These are phyloP conservation scores for Saimiri boliviensis DNA, from an alignment of 2,113 vertebrate genomes.

Conservation along the genomic window DNA sequence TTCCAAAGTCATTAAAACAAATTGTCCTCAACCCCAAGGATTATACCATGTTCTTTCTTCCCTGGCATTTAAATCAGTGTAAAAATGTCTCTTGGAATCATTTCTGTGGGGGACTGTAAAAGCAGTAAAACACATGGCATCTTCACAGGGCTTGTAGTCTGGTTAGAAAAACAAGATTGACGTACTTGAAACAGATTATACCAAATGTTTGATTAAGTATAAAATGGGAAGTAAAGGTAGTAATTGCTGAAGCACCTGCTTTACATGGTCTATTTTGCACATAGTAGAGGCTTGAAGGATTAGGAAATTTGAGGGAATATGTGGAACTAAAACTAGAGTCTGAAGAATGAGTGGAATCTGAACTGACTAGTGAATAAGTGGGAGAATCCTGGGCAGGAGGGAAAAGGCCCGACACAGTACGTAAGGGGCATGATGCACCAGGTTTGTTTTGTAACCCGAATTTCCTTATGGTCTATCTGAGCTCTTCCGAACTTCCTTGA, in stretches of 20 bases:
- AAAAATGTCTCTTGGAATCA: conserved; percentile 60
- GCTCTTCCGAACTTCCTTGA: background rate
- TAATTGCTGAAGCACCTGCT: background rate
- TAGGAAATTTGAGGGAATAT: background rate
- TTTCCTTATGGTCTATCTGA: conserved; percentile 6
- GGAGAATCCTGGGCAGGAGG: background rate
- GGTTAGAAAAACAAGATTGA: background rate
- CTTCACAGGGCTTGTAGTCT: conserved; percentile 5
- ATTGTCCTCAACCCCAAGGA: background rate
- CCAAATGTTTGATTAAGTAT: background rate
- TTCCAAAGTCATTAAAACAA: conserved; percentile 55
- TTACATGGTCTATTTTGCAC: background rate
- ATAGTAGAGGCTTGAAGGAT: background rate
- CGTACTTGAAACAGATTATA: background rate
- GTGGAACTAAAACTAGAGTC: background rate
- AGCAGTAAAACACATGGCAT: background rate
- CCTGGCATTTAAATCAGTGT: conserved; percentile 52
- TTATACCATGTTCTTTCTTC: conserved; percentile 26
- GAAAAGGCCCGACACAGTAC: background rate
- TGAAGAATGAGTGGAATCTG: background rate
- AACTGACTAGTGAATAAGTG: background rate
- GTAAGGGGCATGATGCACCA: background rate
- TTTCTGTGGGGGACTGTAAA: conserved; percentile 29
- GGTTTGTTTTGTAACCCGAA: background rate
- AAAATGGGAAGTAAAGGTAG: background rate